Base-by-base conservation (phyloP, 2,888 invertebrate species). In the Drosophila villosipedis region DNA sequence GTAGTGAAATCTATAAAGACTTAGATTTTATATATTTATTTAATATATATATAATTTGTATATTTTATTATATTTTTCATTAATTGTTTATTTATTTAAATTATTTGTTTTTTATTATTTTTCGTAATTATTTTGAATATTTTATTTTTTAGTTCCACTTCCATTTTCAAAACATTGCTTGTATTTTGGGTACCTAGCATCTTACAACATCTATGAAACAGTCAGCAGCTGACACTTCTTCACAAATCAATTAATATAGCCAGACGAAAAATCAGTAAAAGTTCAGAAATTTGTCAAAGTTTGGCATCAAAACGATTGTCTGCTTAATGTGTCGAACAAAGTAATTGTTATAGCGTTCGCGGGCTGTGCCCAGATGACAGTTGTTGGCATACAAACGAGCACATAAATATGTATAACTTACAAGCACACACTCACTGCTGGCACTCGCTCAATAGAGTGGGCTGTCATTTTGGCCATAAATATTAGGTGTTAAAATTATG, bases 401-500 rank as follows among this genome's bases (percentile, higher is more conserved):
- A 62, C 70, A 83, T 77, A 83, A 77, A 83, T 80, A 83, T 74
- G 77, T 68, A 80, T 73, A 59, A n/a, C 61, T 30, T 50, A 52
- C 35, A 41, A 39, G 49, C 54, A 64, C 52, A 65, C 58, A 55
- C 61, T 68, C 57, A 62, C 37, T 62, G 55, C 57, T 62, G 59
- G 71, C 68, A 68, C 62, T 63, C 67, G 54, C 41, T 58, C 65
- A 41, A 68, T 58, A 35, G 65, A 76, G 78, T 80, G 67, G 82
- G 83, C 70, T 80, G 77, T 64, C 73, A 73, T 85, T 75, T 72
- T 73, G 80, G 85, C 71, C 73, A 71, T 73, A 85, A 83, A 79
- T 85, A 83, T 79, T 68, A 80, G 73, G 83, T 76, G 80, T 85
- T 82, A 79, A 73, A 83, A 85, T 75, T 83, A 85, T 83, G 83